These are phyloP conservation scores for Xestia ashworthii DNA, from an alignment of 2,888 invertebrate genomes.

Conservation along the genomic window DNA sequence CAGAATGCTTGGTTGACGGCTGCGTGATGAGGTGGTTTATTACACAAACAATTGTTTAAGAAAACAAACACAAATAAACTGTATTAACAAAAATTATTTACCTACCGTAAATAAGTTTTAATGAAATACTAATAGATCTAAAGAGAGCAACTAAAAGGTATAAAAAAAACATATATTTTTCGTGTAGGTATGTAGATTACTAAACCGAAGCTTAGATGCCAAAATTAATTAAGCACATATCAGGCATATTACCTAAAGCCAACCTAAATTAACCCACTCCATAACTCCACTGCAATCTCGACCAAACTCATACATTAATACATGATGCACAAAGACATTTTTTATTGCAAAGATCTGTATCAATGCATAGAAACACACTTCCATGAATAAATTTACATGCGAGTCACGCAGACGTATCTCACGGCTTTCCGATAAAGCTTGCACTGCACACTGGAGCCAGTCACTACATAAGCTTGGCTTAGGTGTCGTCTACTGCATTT, in stretches of 20 bases:
- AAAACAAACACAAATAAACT: neutral
- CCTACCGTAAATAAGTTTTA: no score
- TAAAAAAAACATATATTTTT: neutral
- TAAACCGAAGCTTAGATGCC: neutral
- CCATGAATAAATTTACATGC: slow-evolving; percentile 84
- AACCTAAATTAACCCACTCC: slow-evolving; percentile 3
- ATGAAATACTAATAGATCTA: neutral
- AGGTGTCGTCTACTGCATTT: slow-evolving; percentile 49
- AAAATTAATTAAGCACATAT: neutral
- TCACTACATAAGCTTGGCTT: slow-evolving; percentile 50
- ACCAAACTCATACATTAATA: slow-evolving; percentile 27
- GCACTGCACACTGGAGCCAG: slow-evolving; percentile 33
- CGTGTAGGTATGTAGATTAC: no score
- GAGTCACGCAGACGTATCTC: slow-evolving; percentile 71
- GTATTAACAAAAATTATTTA: no score
- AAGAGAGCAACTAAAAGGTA: neutral
- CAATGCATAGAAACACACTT: slow-evolving; percentile 80
- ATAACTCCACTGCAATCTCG: slow-evolving; percentile 9
- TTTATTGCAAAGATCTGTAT: slow-evolving; percentile 68
- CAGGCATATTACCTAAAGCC: neutral
- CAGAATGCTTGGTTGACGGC: no score
- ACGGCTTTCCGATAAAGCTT: slow-evolving; percentile 68
- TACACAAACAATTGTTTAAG: no score
- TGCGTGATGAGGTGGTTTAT: no score
- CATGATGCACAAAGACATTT: slow-evolving; percentile 54